Evolutionary conservation across 2,888 invertebrate genomes (phyloP), one percentile per base, ranked within the genome.

Genomic region (Nomada hirtipes): DNA sequence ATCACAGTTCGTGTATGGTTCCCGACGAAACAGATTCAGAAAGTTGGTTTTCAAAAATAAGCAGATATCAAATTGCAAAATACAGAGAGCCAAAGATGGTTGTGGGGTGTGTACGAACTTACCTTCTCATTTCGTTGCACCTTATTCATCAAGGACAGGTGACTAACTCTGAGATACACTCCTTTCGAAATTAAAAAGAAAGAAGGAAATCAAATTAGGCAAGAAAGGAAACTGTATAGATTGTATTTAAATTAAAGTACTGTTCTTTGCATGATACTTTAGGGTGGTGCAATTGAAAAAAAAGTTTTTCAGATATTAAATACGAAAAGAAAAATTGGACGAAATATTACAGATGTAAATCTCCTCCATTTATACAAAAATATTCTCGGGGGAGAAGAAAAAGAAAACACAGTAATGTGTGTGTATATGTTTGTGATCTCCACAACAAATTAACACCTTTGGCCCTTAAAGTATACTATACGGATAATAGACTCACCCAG

Each of bases 91-190:
- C 93, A 93, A 93, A 92, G 92, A 92, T 90, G 93, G 92, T 93
- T 93, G 93, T 93, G 93, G 92, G 89, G 91, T 91, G 90, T 92
- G 91, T 93, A 87, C 74, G 81, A 90, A 93, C 92, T 93, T 92
- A 93, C 93, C 92, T 92, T 86, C 72, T 65, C 4, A 76, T 64
- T 79, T 29, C 53, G 55, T 75, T 70, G 85, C 86, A 85, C 84
- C 83, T 68, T 61, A 77, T 47, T 70, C 64, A 60, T 69, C 65
- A 47, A n/a, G 79, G 80, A 36, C 26, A 76, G 84, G 88, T 87
- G 86, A 80, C 87, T 84, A 89, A 90, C 83, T 85, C 83, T 85
- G 20, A 55, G 63, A 64, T 69, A 61, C n/a, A 20, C n/a, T 74
- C 15, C 59, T 26, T 52, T 26, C 42, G 4, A 18, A 18, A 11